Conservation (phyloP, 2,797 vertebrate genomes). For the Poeciliopsis turneri region DNA sequence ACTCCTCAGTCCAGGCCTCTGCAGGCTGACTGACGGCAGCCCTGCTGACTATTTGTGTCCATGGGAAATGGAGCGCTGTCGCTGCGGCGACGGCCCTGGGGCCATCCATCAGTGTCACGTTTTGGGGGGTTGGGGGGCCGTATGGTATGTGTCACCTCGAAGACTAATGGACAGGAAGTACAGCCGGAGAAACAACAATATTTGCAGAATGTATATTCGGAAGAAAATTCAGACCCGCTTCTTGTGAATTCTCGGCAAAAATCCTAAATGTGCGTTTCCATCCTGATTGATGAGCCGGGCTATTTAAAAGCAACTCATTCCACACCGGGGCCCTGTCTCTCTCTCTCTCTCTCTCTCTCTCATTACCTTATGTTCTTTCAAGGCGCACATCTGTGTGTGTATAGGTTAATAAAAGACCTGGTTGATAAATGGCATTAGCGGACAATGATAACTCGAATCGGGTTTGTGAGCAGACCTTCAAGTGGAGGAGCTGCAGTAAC, state of each 20-base stretch:
- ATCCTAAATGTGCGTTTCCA: slow-evolving; percentile 52
- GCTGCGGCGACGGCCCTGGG: slow-evolving; percentile 70
- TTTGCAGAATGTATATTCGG: slow-evolving; percentile 83
- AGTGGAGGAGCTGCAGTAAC: too few species aligned
- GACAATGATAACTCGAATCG: slow-evolving; percentile 20
- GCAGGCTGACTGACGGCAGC: slow-evolving; percentile 76
- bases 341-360: slow-evolving; percentile 6
- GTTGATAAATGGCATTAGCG: slow-evolving; percentile 25
- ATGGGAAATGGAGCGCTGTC: slow-evolving; percentile 84
- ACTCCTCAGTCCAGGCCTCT: slow-evolving; percentile 54
- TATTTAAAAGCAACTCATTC: slow-evolving; percentile 64
- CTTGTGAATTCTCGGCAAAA: slow-evolving; percentile 66
- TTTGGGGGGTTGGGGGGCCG: slow-evolving; percentile 50
- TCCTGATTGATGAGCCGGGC: slow-evolving; percentile 79
- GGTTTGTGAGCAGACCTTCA: background rate
- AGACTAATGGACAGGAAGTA: slow-evolving; percentile 88
- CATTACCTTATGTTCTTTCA: slow-evolving; percentile 40
- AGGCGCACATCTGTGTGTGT: slow-evolving; percentile 6
- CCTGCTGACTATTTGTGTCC: slow-evolving; percentile 79
- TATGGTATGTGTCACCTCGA: slow-evolving; percentile 80
- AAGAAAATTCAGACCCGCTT: slow-evolving; percentile 60
- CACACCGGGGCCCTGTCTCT: slow-evolving; percentile 6
- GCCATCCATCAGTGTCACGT: slow-evolving; percentile 86
- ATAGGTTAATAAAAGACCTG: slow-evolving; percentile 29
- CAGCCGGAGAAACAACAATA: slow-evolving; percentile 86